phyloP scores from a whole-genome alignment of 2,888 invertebrate genomes.

The Melinopterus prodromus region DNA sequence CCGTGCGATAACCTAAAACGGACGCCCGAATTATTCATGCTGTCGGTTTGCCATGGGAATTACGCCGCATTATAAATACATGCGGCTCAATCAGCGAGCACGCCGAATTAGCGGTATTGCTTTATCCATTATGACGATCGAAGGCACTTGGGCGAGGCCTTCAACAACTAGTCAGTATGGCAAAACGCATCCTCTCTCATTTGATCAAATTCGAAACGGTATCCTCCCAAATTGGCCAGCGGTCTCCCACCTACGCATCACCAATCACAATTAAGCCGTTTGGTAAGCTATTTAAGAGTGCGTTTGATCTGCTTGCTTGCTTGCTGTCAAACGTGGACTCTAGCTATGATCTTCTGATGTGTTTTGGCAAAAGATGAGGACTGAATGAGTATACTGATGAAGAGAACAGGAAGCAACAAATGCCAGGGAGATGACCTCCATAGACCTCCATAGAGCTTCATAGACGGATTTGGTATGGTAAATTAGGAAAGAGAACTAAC shows the following conservation, averaged over 20 bases:
- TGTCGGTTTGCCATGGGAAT: slow-evolving; percentile 14
- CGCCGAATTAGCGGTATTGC: slow-evolving; percentile 10
- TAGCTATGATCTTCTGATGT: not conserved
- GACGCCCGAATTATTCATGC: slow-evolving; percentile 21
- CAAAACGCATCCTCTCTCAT: too few relatives aligned
- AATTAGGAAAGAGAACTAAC: too few relatives aligned
- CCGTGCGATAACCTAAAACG: slow-evolving; percentile 7
- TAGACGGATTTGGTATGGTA: too few relatives aligned
- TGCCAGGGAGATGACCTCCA: too few relatives aligned
- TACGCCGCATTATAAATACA: slow-evolving; percentile 23
- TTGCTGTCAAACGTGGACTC: not conserved
- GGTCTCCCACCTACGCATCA: not conserved
- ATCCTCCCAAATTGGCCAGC: not conserved
- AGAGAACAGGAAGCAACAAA: too few relatives aligned
- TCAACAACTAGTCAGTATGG: not conserved
- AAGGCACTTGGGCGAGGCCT: not conserved
- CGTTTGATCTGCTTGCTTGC: not conserved
- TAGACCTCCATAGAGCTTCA: too few relatives aligned
- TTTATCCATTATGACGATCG: slow-evolving; percentile 17
- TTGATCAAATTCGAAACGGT: too few relatives aligned
- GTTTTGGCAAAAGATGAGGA: not conserved
- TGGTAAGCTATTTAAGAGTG: not conserved
- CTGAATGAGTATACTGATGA: not conserved
- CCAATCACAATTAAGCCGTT: not conserved
- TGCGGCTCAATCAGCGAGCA: slow-evolving; percentile 19